phyloP scores from a whole-genome alignment of 2,797 vertebrate species.

The Sebastes hubbsi region DNA sequence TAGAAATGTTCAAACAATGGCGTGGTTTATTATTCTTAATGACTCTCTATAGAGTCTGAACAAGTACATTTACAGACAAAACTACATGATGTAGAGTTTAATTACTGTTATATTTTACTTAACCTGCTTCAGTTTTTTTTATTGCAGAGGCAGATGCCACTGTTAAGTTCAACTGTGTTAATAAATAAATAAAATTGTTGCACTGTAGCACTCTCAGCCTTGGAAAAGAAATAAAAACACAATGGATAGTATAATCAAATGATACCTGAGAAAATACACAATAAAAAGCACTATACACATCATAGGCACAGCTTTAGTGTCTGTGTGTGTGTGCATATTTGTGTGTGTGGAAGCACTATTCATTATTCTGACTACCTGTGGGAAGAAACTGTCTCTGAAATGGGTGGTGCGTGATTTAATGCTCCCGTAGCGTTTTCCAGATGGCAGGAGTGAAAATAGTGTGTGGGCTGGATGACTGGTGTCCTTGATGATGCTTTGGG shows the following conservation, averaged over 20 bases:
- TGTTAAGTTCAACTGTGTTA: neutral
- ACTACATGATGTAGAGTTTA: neutral
- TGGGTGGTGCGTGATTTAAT: constrained; percentile 65
- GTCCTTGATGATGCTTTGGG: constrained; percentile 71
- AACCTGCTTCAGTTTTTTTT: neutral
- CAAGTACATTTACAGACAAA: neutral
- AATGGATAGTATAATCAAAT: constrained; percentile 15
- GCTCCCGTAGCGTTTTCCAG: constrained; percentile 65
- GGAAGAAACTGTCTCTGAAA: constrained; percentile 65
- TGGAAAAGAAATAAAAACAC: neutral
- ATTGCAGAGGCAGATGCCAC: neutral
- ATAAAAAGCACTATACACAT: constrained; percentile 4
- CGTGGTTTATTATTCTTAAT: constrained; percentile 1
- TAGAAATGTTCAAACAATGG: neutral
- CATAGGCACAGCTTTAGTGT: neutral
- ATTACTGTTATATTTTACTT: neutral
- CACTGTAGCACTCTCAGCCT: neutral
- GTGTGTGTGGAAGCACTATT: constrained; percentile 37
- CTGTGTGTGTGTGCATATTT: constrained; percentile 4
- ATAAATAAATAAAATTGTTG: neutral
- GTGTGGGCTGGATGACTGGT: constrained; percentile 70
- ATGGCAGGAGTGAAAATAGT: constrained; percentile 65
- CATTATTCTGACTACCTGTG: constrained; percentile 66
- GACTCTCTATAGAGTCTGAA: neutral
- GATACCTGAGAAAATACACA: constrained; percentile 18